Evolutionary conservation across 2,797 vertebrate genomes (phyloP).

Genomic region (Manis crassicaudata): DNA sequence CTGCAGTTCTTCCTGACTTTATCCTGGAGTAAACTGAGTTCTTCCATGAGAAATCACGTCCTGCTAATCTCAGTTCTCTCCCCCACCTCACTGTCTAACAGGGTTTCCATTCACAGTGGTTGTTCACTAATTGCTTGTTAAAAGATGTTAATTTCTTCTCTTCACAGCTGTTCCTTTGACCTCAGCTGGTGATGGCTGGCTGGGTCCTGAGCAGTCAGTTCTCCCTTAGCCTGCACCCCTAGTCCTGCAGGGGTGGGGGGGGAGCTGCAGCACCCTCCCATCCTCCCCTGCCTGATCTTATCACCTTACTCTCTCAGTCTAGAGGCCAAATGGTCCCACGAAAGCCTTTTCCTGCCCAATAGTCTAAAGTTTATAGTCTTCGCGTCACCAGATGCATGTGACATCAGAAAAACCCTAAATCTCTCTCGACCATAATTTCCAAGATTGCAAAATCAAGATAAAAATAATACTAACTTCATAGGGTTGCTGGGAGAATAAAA

Average conservation of each 20-base stretch:
- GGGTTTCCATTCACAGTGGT: not conserved
- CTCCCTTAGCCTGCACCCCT: not conserved
- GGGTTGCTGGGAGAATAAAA: not conserved
- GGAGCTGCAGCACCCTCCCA: not conserved
- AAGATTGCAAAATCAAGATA: conserved; percentile 46
- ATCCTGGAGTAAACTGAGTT: not conserved
- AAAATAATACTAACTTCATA: not conserved
- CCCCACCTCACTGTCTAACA: not conserved
- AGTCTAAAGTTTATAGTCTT: not conserved
- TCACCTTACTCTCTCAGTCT: not conserved
- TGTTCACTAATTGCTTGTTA: not conserved
- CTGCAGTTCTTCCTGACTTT: not conserved
- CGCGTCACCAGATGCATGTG: not conserved
- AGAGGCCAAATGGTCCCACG: not conserved
- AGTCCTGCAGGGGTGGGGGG: not conserved
- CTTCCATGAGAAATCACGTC: not conserved
- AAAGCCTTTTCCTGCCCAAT: not conserved
- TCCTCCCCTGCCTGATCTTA: not conserved
- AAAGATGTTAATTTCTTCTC: not conserved
- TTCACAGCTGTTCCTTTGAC: not conserved
- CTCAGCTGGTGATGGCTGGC: not conserved
- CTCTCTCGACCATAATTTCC: not conserved
- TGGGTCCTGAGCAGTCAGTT: not conserved
- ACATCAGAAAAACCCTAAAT: conserved; percentile 8
- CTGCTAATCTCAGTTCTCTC: not conserved